These are phyloP conservation scores for Cerceris ruficornis DNA, from an alignment of 2,888 invertebrate genomes.

Conservation along the genomic window DNA sequence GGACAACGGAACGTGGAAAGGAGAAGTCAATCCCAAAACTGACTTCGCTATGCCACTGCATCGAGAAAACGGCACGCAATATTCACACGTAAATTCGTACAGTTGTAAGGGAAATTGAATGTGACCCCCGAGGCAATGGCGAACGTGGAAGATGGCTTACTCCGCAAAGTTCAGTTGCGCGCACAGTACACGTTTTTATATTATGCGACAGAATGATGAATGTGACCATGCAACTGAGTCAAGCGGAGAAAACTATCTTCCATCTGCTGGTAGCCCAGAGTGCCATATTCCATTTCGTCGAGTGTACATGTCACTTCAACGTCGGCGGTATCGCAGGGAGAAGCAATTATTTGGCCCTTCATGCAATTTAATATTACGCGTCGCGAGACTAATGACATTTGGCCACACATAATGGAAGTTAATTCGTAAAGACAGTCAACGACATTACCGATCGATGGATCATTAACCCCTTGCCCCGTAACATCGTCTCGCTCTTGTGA, in stretches of 20 bases:
- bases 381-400: conserved; percentile 52
- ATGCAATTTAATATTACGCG: conserved; percentile 11
- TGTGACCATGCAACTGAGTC: no score
- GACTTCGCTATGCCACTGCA: conserved; percentile 16
- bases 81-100: conserved; percentile 32
- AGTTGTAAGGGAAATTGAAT: neutral
- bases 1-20: neutral
- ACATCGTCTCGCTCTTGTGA: no score
- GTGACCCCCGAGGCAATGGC: no score
- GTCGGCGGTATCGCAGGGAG: conserved; percentile 14
- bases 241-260: no score
- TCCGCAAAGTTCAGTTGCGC: no score
- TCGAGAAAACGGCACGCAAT: conserved; percentile 21
- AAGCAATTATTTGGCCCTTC: conserved; percentile 15
- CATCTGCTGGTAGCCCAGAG: no score
- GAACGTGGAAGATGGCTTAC: no score
- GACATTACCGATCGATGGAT: conserved; percentile 23
- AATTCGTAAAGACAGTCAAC: conserved; percentile 27
- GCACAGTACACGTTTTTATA: no score
- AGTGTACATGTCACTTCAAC: conserved; percentile 11
- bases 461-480: conserved; percentile 11
- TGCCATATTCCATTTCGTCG: no score
- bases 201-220: no score
- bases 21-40: neutral
- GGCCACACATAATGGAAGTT: conserved; percentile 55